phyloP scores from a whole-genome alignment of 2,797 vertebrate species.

The Falco novaeseelandiae region DNA sequence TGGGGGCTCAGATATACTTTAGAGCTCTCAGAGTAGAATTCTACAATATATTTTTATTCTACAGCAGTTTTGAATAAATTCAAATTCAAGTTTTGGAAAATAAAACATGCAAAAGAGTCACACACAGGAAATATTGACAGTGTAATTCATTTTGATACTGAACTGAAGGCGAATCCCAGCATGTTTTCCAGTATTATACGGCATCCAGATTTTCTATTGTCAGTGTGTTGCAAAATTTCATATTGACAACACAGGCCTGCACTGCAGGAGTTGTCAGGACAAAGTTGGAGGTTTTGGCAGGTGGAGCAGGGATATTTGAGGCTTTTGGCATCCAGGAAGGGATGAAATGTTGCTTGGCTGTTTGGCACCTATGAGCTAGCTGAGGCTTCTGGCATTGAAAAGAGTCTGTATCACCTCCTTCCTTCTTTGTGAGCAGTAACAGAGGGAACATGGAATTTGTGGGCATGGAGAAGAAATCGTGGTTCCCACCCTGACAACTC shows the following conservation, averaged over 20 bases:
- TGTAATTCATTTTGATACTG: neutral
- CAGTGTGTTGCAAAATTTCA: constrained; percentile 59
- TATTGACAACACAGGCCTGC: constrained; percentile 50
- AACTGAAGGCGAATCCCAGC: constrained; percentile 7
- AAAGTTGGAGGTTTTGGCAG: constrained; percentile 64
- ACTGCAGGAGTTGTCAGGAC: constrained; percentile 66
- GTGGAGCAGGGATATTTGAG: constrained; percentile 58
- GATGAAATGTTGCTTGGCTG: constrained; percentile 68
- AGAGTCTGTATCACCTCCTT: constrained; percentile 63
- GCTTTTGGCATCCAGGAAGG: constrained; percentile 62
- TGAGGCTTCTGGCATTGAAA: constrained; percentile 57
- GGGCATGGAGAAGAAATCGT: neutral
- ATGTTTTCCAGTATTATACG: constrained; percentile 42
- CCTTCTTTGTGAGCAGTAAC: constrained; percentile 37
- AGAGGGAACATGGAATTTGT: constrained; percentile 44
- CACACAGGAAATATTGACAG: constrained; percentile 44
- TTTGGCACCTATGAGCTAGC: constrained; percentile 57
- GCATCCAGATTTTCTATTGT: constrained; percentile 59
- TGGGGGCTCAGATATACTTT: neutral
- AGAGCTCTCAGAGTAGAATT: neutral
- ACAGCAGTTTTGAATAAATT: constrained; percentile 45
- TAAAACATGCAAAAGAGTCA: constrained; percentile 6
- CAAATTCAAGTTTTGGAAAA: constrained; percentile 31
- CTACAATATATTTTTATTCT: neutral
- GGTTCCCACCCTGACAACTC: neutral